Conservation (phyloP, 2,113 vertebrate species). For the Solenodon paradoxus region DNA sequence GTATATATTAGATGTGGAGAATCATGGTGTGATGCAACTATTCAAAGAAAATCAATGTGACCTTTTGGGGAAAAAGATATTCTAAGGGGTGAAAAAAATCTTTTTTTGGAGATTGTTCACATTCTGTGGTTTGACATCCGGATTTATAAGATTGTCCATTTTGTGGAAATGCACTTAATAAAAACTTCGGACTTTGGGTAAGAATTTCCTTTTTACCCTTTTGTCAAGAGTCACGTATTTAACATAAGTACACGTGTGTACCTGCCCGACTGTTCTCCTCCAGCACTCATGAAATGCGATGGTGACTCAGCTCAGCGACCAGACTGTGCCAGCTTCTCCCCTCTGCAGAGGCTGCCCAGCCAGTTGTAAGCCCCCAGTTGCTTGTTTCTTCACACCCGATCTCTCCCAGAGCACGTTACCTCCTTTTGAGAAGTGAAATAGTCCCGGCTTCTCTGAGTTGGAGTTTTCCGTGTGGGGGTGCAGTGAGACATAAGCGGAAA, state of each 20-base stretch:
- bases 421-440: conserved; percentile 46
- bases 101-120: conserved; percentile 65
- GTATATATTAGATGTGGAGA: conserved; percentile 56
- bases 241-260: neutral
- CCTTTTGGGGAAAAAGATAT: neutral
- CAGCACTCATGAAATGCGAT: neutral
- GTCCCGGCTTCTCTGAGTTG: conserved; percentile 20
- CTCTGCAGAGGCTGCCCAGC: conserved; percentile 5
- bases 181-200: conserved; percentile 6
- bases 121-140: neutral
- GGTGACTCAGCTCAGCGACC: neutral
- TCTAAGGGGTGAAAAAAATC: conserved; percentile 11
- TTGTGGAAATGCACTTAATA: conserved; percentile 29
- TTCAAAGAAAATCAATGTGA: neutral
- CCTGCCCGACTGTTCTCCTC: neutral
- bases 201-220: neutral
- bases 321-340: conserved; percentile 32
- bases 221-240: no score
- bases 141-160: conserved; percentile 20
- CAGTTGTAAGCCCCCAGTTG: neutral
- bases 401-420: conserved; percentile 54
- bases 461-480: conserved; percentile 28
- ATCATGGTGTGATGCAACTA: conserved; percentile 55
- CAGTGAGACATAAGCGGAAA: conserved; percentile 38
- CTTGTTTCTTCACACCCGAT: conserved; percentile 28